A percentile compares a stretch with the other conserved stretches of the same genome.
These are phyloP conservation scores for Oenanthe melanoleuca DNA, from an alignment of 2,113 vertebrate species.

Conservation along the genomic window DNA sequence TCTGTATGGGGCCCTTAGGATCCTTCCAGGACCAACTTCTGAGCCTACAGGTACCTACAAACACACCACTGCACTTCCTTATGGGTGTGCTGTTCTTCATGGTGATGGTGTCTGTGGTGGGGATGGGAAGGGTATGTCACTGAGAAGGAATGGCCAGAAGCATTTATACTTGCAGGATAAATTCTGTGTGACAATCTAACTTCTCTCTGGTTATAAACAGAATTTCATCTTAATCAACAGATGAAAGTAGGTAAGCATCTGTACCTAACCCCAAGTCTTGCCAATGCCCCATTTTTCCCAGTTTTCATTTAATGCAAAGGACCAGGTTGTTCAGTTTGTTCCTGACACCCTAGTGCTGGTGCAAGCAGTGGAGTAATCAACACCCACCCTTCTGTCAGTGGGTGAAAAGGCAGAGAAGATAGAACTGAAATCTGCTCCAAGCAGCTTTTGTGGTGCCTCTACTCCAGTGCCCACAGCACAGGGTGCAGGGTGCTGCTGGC, in stretches of 20 bases:
- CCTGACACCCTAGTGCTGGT: neutral
- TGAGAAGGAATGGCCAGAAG: neutral
- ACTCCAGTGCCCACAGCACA: fast-evolving
- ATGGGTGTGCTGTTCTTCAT: neutral
- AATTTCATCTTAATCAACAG: neutral
- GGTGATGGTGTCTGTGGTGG: neutral
- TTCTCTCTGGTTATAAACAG: neutral
- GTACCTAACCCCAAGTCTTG: neutral
- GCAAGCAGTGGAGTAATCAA: neutral
- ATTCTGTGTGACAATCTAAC: neutral
- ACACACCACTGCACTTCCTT: fast-evolving
- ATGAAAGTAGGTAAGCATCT: neutral
- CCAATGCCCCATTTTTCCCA: neutral
- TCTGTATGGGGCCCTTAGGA: neutral
- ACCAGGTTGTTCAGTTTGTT: neutral
- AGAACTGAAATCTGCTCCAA: neutral
- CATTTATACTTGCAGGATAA: neutral
- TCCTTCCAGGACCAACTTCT: neutral
- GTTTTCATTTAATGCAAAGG: neutral
- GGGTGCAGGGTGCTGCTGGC: neutral
- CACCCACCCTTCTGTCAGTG: too few relatives aligned
- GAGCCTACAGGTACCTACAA: neutral
- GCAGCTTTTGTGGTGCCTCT: too few relatives aligned
- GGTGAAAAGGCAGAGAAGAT: neutral
- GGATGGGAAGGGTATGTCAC: neutral